Evolutionary conservation across 2,888 invertebrate genomes (phyloP).

Genomic region (Azorinus chamasolen): DNA sequence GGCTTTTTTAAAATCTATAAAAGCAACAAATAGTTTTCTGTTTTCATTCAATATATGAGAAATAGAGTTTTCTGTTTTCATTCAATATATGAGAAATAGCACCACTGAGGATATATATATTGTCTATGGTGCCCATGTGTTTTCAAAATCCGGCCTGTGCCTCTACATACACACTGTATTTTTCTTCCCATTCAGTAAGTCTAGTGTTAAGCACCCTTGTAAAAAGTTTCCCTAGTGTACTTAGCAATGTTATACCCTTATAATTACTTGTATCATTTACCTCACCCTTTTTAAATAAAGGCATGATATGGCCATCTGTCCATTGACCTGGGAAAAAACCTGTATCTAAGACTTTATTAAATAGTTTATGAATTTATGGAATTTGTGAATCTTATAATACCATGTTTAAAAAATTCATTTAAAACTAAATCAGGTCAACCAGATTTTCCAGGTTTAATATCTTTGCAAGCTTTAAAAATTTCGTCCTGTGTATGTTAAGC

Average conservation of each 20-base stretch:
- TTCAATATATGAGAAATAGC: neutral
- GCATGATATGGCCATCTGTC: neutral
- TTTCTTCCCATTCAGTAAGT: no score
- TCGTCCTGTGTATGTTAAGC: neutral
- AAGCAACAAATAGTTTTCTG: no score
- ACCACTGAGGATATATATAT: no score
- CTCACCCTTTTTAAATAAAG: neutral
- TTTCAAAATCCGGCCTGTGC: no score
- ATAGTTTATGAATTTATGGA: neutral
- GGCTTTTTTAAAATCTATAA: no score
- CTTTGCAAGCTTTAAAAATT: conserved; percentile 10
- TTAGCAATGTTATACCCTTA: no score
- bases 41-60: no score
- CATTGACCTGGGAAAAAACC: conserved; percentile 12
- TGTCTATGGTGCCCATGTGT: no score
- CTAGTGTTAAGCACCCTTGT: no score
- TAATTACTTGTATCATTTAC: neutral
- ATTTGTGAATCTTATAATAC: conserved; percentile 1
- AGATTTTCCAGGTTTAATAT: neutral
- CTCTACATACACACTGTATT: no score
- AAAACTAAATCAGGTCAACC: conserved; percentile 6
- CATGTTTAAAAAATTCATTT: conserved; percentile 21
- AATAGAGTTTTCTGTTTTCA: no score
- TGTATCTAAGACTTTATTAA: conserved; percentile 2
- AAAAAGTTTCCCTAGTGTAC: no score